Conservation (phyloP, 2,113 vertebrate genomes). For the Sinocyclocheilus rhinocerous region DNA sequence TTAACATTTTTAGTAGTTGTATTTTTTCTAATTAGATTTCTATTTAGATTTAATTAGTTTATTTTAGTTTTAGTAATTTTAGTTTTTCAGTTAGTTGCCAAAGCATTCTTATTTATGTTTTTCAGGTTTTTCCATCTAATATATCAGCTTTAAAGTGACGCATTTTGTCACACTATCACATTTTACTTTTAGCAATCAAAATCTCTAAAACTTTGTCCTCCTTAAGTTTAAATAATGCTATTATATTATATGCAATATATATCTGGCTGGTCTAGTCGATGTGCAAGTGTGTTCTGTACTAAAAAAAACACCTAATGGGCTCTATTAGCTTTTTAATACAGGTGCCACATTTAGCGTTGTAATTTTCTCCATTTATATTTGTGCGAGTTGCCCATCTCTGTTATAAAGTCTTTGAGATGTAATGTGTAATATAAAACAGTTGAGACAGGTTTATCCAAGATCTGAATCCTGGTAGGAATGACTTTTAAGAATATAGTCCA, state of each 20-base stretch:
- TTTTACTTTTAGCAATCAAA: too few species aligned
- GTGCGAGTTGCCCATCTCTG: not conserved
- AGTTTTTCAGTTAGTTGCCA: not conserved
- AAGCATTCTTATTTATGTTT: not conserved
- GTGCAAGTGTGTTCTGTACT: too few species aligned
- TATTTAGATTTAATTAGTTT: not conserved
- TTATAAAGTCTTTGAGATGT: not conserved
- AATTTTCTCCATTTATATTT: not conserved
- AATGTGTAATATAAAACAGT: not conserved
- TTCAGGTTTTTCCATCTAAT: not conserved
- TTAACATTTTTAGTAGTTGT: not conserved
- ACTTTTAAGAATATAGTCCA: slow-evolving; percentile 13
- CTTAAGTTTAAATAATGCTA: too few species aligned
- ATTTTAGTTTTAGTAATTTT: not conserved
- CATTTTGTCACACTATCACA: too few species aligned
- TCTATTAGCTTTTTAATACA: not conserved
- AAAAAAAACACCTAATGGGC: not conserved
- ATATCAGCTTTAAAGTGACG: too few species aligned
- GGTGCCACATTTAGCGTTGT: not conserved
- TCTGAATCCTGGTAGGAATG: slow-evolving; percentile 5
- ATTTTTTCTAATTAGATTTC: not conserved
- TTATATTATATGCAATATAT: too few species aligned
- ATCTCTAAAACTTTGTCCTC: too few species aligned
- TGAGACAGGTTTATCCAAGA: not conserved
- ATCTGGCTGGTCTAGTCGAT: too few species aligned